Evolutionary conservation across 2,797 vertebrate genomes (phyloP), one percentile per base, ranked within the genome.

Genomic region (Labeo calbasu): DNA sequence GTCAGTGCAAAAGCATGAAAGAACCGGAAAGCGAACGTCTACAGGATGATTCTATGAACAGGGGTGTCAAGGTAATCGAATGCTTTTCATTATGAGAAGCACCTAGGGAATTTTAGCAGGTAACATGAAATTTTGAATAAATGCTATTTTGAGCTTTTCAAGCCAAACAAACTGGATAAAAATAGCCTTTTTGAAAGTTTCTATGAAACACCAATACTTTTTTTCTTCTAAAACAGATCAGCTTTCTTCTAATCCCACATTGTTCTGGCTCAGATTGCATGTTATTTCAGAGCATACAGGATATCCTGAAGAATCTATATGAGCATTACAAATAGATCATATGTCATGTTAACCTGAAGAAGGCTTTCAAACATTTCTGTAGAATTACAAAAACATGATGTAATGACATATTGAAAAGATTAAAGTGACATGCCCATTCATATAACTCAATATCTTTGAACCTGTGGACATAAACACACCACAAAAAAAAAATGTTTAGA

Each of bases 71-170:
- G 21, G 21, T 61, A 48, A 71, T 57, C 11, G 9, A 61, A 57
- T 13, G 48, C 32, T 4, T 76, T 66, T 76, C 72, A 46, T 46
- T 21, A 55, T 57, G 77, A 77, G 15, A 76, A 55, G 77, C 71
- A 76, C 21, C 81, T 53, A n/a, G 63, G 72, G 36, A 77, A 83
- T 23, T 36, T 55, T 14, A 76, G 48, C 21, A 51, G 71, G 48
- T 43, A 75, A 76, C 65, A 40, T 15, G 3, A 2, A 25, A 66
- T 66, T 23, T 0, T 3, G 15, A 57, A 57, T n/a, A 55, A n/a
- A 82, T 51, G 57, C 14, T 82, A 51, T 82, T 82, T 73, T 82
- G 25, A 73, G 57, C 25, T 65, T 50, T 78, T 78, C 17, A 53
- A 25, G 21, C 21, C 61, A 68, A 79, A 51, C 2, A 0, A 65